Evolutionary conservation across 2,888 invertebrate species (phyloP).

Genomic region (Cerastis leucographa): DNA sequence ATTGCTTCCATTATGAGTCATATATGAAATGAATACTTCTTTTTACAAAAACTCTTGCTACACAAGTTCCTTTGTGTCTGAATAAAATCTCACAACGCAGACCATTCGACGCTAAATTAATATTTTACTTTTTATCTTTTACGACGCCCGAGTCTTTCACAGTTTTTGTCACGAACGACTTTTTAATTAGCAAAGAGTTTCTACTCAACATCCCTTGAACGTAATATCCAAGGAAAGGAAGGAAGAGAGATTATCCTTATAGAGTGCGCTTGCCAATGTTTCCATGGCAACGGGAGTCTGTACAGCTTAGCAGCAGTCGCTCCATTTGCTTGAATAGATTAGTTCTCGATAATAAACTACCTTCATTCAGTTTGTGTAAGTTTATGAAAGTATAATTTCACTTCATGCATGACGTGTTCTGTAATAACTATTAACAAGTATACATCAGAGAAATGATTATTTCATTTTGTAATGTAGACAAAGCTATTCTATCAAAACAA

Average conservation of each 20-base stretch:
- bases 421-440: neutral
- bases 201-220: constrained; percentile 22
- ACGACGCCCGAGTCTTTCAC: constrained; percentile 18
- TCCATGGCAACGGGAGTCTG: constrained; percentile 27
- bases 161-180: constrained; percentile 34
- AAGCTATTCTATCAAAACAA: no score
- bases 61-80: constrained; percentile 26
- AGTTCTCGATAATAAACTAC: constrained; percentile 11
- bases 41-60: constrained; percentile 5
- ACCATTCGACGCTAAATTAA: constrained; percentile 13
- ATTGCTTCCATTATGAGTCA: neutral
- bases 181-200: constrained; percentile 58
- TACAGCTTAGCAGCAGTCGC: neutral
- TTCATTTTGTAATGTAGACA: no score
- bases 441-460: neutral
- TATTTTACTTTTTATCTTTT: constrained; percentile 35
- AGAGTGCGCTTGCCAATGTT: constrained; percentile 31
- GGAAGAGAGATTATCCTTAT: constrained; percentile 44
- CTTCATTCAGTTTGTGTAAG: neutral
- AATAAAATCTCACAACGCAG: constrained; percentile 25
- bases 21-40: neutral
- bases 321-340: constrained; percentile 10
- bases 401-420: neutral
- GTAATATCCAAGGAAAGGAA: constrained; percentile 34
- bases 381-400: neutral